A percentile compares a stretch with the other conserved stretches of the same genome.
These are phyloP conservation scores for Myotis davidii DNA, from an alignment of 2,113 vertebrate genomes.

Conservation along the genomic window DNA sequence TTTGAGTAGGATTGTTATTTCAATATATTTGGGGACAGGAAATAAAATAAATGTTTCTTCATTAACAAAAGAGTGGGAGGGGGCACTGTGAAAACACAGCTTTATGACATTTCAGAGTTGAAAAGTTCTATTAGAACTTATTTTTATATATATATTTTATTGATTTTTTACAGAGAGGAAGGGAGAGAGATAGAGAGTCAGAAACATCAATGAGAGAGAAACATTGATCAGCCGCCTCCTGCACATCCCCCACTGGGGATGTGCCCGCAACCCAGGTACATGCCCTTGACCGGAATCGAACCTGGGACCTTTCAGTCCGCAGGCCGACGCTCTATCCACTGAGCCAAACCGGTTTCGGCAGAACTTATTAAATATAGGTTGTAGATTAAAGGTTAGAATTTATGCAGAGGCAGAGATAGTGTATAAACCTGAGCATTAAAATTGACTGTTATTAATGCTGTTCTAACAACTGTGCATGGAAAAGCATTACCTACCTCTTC, in stretches of 20 bases:
- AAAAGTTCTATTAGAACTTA: neutral
- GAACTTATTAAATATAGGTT: neutral
- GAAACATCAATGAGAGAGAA: no score
- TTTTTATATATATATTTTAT: no score
- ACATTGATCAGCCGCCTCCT: no score
- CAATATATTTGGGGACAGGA: neutral
- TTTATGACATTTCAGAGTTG: neutral
- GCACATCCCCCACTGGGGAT: no score
- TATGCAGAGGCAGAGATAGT: neutral
- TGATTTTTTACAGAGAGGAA: no score
- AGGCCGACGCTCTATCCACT: no score
- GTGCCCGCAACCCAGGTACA: no score
- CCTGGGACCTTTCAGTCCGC: no score
- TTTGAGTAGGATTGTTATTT: neutral
- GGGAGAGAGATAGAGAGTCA: no score
- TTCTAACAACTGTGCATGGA: neutral
- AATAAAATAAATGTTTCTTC: neutral
- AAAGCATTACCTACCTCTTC: neutral
- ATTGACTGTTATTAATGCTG: neutral
- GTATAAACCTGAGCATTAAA: neutral
- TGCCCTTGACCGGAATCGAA: no score
- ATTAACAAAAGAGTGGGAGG: neutral
- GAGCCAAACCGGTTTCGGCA: no score
- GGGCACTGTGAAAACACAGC: neutral
- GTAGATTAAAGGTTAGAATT: neutral